Evolutionary conservation across 2,888 invertebrate species (phyloP).

Genomic region (Plagodis dolabraria): DNA sequence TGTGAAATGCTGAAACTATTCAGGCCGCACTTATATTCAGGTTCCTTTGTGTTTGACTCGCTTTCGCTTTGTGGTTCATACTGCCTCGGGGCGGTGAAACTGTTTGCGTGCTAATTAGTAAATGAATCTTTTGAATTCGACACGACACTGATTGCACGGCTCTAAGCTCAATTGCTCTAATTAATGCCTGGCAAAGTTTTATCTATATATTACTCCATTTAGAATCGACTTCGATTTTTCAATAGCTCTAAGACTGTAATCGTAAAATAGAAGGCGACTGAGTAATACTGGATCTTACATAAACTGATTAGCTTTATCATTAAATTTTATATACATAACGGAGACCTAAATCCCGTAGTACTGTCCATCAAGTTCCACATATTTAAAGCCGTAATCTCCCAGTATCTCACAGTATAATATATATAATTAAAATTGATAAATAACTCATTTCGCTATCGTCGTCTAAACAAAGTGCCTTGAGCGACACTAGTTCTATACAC

Average conservation of each 20-base stretch:
- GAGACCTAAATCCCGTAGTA: too few relatives aligned
- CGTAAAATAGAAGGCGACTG: too few relatives aligned
- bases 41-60: slow-evolving; percentile 10
- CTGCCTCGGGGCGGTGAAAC: slow-evolving; percentile 10
- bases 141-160: slow-evolving; percentile 5
- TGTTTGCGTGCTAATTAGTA: slow-evolving; percentile 24
- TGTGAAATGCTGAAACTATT: not conserved
- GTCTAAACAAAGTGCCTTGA: slow-evolving; percentile 25
- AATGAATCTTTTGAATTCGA: slow-evolving; percentile 18
- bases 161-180: slow-evolving; percentile 10
- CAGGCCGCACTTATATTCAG: not conserved
- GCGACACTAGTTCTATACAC: slow-evolving; percentile 27
- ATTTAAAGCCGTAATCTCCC: slow-evolving; percentile 16
- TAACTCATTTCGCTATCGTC: slow-evolving; percentile 34
- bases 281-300: too few relatives aligned
- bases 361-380: too few relatives aligned
- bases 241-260: slow-evolving; percentile 1
- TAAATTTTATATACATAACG: too few relatives aligned
- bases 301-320: too few relatives aligned
- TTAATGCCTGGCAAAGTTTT: slow-evolving; percentile 12
- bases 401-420: not conserved
- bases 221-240: not conserved
- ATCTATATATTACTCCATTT: slow-evolving; percentile 8
- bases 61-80: slow-evolving; percentile 9
- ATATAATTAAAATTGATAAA: slow-evolving; percentile 38